A percentile compares a stretch with the other conserved stretches of the same genome.
These are phyloP conservation scores for Sebastes aleutianus DNA, from an alignment of 2,797 vertebrate species.

Conservation along the genomic window DNA sequence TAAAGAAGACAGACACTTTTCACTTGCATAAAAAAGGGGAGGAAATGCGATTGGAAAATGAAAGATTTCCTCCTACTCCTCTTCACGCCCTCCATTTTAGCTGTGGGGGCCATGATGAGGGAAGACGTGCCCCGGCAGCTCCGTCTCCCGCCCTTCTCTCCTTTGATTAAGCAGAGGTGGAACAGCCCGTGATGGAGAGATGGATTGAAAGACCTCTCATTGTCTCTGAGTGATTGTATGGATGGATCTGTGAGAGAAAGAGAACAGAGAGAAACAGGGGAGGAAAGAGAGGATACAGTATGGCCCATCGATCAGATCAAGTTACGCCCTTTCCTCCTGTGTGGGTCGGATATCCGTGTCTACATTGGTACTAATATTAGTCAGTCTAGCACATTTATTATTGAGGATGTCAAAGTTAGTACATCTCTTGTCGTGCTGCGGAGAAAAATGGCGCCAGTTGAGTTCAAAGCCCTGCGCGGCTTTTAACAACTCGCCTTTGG, in stretches of 20 bases:
- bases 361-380: slow-evolving; percentile 47
- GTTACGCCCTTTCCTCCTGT: slow-evolving; percentile 40
- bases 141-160: slow-evolving; percentile 7
- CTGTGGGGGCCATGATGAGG: slow-evolving; percentile 13
- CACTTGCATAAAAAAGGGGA: slow-evolving; percentile 31
- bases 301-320: slow-evolving; percentile 44
- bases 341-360: slow-evolving; percentile 32
- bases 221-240: slow-evolving; percentile 31
- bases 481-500: slow-evolving; percentile 55
- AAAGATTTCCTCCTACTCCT: slow-evolving; percentile 26
- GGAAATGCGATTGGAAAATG: slow-evolving; percentile 39
- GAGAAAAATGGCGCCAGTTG: slow-evolving; percentile 21
- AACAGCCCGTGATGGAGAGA: slow-evolving; percentile 20
- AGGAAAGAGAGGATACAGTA: slow-evolving; percentile 18
- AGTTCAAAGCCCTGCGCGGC: slow-evolving; percentile 45
- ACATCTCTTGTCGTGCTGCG: neutral
- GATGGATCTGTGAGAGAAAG: slow-evolving; percentile 36
- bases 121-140: neutral
- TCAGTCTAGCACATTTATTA: slow-evolving; percentile 35
- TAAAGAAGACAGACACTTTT: slow-evolving; percentile 46
- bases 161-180: slow-evolving; percentile 39
- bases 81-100: slow-evolving; percentile 31
- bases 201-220: slow-evolving; percentile 20
- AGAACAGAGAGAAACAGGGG: neutral
- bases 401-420: slow-evolving; percentile 21